A percentile compares a stretch with the other conserved stretches of the same genome.
Conservation (phyloP, 2,888 invertebrate genomes). For the Xanthorhoe designata region DNA sequence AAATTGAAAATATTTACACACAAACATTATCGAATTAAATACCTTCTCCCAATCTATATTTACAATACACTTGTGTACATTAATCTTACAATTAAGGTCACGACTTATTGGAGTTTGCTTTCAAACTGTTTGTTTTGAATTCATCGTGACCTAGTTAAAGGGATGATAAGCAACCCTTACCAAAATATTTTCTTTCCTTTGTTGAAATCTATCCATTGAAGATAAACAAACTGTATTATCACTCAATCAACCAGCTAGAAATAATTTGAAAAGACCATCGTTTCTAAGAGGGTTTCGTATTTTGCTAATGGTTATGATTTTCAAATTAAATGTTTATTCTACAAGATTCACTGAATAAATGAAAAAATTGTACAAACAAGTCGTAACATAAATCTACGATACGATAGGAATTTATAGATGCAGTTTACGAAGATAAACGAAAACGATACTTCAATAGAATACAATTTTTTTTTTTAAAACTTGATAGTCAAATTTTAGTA, state of each 20-base stretch:
- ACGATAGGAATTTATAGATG: too few species aligned
- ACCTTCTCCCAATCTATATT: conserved; percentile 20
- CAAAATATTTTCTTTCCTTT: background rate
- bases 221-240: background rate
- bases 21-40: conserved; percentile 7
- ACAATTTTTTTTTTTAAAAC: background rate
- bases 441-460: background rate
- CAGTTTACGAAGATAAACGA: too few species aligned
- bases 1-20: conserved; percentile 1
- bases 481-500: too few species aligned
- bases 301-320: too few species aligned
- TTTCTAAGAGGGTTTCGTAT: too few species aligned
- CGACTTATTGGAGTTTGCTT: conserved; percentile 9
- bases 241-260: background rate
- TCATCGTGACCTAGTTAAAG: conserved; percentile 21
- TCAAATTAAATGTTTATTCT: too few species aligned
- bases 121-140: conserved; percentile 30
- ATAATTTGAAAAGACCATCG: too few species aligned
- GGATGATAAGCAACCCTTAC: conserved; percentile 3
- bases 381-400: too few species aligned
- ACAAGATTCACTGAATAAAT: too few species aligned
- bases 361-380: too few species aligned
- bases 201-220: conserved; percentile 1
- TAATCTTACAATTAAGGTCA: conserved; percentile 30
- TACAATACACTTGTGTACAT: conserved; percentile 38